Conservation (phyloP, 2,797 vertebrate genomes). For the Danio tinwini region DNA sequence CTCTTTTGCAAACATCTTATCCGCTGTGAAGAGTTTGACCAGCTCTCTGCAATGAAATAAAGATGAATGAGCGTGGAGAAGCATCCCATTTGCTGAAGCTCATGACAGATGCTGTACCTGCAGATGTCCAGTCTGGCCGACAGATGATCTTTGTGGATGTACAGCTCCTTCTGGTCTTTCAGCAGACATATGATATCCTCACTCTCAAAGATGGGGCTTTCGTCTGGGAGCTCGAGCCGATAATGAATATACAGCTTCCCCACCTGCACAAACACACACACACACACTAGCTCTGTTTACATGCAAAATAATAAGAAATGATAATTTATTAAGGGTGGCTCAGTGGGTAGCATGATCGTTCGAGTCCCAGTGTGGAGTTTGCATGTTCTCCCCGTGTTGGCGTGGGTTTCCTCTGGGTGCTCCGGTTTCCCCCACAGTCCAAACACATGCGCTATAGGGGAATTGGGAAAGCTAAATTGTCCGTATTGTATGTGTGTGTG, state of each 20-base stretch:
- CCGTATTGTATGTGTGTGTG: no score
- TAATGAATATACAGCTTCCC: constrained; percentile 80
- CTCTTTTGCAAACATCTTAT: constrained; percentile 73
- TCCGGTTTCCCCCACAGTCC: no score
- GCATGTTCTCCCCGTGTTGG: no score
- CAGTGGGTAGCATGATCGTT: no score
- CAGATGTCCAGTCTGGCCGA: constrained; percentile 74
- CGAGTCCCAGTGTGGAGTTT: no score
- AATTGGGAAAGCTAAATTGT: no score
- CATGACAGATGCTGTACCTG: constrained; percentile 67
- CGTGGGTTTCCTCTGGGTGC: no score
- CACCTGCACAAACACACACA: constrained; percentile 69
- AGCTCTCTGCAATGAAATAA: constrained; percentile 75
- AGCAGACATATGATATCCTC: constrained; percentile 79
- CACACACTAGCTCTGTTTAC: no score
- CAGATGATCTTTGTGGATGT: constrained; percentile 82
- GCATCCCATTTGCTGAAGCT: not conserved
- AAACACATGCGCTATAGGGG: no score
- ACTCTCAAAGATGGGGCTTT: constrained; percentile 64
- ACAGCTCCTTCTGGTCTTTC: constrained; percentile 76
- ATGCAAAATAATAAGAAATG: no score
- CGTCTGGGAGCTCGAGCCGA: constrained; percentile 69
- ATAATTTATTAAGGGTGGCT: no score
- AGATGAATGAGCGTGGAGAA: constrained; percentile 26
- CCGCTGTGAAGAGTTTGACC: constrained; percentile 78